These are phyloP conservation scores for Girardinichthys multiradiatus DNA, from an alignment of 2,113 vertebrate species.

Conservation along the genomic window DNA sequence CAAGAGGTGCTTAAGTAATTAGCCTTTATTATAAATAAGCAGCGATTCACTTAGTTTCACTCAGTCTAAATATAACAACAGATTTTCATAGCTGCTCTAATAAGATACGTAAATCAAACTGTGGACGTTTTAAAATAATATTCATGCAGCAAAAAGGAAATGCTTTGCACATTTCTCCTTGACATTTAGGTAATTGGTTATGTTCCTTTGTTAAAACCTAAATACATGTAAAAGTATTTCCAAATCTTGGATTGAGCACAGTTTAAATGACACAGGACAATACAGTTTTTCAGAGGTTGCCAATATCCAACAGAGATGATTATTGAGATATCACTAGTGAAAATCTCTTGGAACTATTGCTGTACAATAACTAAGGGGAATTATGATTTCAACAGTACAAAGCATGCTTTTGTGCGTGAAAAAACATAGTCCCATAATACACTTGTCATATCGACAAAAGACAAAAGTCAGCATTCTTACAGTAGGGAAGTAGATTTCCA, in stretches of 20 bases:
- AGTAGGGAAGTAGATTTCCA: conserved; percentile 40
- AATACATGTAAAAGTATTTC: conserved; percentile 17
- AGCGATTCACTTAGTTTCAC: neutral
- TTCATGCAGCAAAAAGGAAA: conserved; percentile 11
- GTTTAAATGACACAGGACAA: conserved; percentile 47
- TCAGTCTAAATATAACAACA: neutral
- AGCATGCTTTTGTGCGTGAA: conserved; percentile 60
- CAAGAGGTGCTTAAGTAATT: too few species aligned
- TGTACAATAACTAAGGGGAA: conserved; percentile 59
- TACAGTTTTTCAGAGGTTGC: conserved; percentile 18
- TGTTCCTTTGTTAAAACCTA: conserved; percentile 32
- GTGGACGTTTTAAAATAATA: conserved; percentile 8
- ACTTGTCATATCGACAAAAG: conserved; percentile 71
- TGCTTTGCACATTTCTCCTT: conserved; percentile 34
- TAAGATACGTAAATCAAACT: neutral
- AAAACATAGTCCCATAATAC: conserved; percentile 57
- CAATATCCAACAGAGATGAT: conserved; percentile 66
- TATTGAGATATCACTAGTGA: conserved; percentile 49
- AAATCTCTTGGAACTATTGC: conserved; percentile 44
- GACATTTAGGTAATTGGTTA: conserved; percentile 38
- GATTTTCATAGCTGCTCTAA: neutral
- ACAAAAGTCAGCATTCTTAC: conserved; percentile 56
- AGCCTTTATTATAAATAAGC: too few species aligned
- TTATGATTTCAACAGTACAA: conserved; percentile 62
- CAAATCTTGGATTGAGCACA: conserved; percentile 35